Evolutionary conservation across 2,113 vertebrate genomes (phyloP).

Genomic region (Albula glossodonta): DNA sequence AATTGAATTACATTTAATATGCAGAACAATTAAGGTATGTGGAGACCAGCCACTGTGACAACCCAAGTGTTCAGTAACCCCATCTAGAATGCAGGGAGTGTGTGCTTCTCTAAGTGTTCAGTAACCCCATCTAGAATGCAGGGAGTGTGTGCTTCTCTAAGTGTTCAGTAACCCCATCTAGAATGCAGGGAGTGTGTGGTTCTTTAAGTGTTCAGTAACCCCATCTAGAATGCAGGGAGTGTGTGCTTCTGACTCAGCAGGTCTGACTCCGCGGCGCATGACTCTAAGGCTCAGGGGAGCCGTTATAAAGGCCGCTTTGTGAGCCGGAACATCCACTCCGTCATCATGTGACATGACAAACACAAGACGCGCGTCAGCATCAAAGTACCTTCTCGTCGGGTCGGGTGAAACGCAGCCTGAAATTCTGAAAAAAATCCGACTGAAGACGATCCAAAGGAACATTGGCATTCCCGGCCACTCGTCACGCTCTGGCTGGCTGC

Average conservation of each 20-base stretch:
- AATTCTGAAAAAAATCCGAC: not conserved
- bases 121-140: not conserved
- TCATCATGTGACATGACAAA: not conserved
- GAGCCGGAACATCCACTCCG: not conserved
- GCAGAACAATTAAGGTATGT: no score
- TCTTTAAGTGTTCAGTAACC: not conserved
- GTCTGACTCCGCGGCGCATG: not conserved
- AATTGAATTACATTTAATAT: no score
- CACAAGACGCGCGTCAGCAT: not conserved
- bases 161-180: not conserved
- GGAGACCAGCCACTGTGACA: no score
- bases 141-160: not conserved
- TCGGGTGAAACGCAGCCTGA: not conserved
- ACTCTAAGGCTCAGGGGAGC: not conserved
- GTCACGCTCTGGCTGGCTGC: no score
- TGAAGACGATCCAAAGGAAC: not conserved
- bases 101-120: not conserved
- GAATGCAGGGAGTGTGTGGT: not conserved
- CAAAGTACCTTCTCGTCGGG: not conserved
- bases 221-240: not conserved
- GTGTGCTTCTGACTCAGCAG: not conserved
- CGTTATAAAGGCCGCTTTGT: not conserved
- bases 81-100: not conserved
- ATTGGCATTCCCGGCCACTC: not conserved
- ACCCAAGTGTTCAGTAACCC: not conserved